phyloP scores from a whole-genome alignment of 1,140 invertebrate species.

The Melipona quadrifasciata region DNA sequence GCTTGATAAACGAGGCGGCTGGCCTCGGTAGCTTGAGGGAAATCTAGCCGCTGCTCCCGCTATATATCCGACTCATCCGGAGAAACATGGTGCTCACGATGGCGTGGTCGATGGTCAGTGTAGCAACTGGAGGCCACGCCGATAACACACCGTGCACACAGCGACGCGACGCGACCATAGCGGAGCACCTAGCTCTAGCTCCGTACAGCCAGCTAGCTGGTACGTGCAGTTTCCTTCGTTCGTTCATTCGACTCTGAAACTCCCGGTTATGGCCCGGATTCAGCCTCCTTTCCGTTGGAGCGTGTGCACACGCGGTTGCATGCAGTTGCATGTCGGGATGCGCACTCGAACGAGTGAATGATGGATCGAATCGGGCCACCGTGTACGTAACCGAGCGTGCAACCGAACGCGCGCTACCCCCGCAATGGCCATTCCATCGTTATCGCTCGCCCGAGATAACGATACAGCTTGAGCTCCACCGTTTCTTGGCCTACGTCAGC shows the following conservation, averaged over 20 bases:
- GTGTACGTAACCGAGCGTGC: background rate
- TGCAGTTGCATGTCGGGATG: constrained; percentile 54
- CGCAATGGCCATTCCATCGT: constrained; percentile 59
- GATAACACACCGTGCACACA: constrained; percentile 27
- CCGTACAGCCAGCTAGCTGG: no score
- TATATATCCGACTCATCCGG: constrained; percentile 63
- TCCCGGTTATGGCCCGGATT: background rate
- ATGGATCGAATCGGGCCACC: constrained; percentile 53
- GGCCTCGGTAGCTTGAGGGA: constrained; percentile 39
- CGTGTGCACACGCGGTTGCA: constrained; percentile 19
- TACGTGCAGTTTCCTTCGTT: background rate
- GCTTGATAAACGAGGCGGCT: constrained; percentile 73
- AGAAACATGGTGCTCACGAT: constrained; percentile 26
- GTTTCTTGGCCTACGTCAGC: constrained; percentile 33
- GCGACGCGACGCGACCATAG: background rate
- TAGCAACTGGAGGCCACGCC: constrained; percentile 29
- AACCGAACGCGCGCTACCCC: background rate
- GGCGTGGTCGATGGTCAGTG: constrained; percentile 31
- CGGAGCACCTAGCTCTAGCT: background rate
- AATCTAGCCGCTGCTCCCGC: constrained; percentile 56
- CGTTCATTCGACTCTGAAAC: background rate
- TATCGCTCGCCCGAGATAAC: constrained; percentile 49
- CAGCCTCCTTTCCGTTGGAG: constrained; percentile 6
- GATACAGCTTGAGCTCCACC: constrained; percentile 3
- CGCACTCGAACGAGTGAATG: constrained; percentile 59